Conservation (phyloP, 2,888 invertebrate genomes). For the Spicauda simplicius region DNA sequence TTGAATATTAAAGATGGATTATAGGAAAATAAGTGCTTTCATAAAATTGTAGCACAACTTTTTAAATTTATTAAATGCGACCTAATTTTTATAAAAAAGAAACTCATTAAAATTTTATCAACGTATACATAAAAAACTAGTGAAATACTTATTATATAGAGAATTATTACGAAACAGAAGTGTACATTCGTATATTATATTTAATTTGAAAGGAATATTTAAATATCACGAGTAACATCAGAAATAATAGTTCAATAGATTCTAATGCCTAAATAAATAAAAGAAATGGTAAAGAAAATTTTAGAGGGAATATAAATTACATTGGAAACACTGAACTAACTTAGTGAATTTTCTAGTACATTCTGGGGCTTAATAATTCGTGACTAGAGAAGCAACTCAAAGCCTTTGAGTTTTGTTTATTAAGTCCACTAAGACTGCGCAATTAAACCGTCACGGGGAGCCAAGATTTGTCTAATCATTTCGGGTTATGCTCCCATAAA, state of each 20-base stretch:
- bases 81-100: too few relatives aligned
- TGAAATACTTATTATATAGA: too few relatives aligned
- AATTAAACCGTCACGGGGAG: constrained; percentile 11
- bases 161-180: too few relatives aligned
- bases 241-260: neutral
- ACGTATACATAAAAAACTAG: too few relatives aligned
- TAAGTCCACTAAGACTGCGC: constrained; percentile 1
- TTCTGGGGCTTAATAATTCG: neutral
- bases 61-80: too few relatives aligned
- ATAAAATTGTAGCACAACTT: too few relatives aligned
- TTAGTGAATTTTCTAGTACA: neutral
- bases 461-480: constrained; percentile 18
- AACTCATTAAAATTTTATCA: too few relatives aligned
- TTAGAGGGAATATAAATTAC: neutral
- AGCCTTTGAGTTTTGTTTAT: constrained; percentile 6
- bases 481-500: constrained; percentile 41
- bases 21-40: too few relatives aligned
- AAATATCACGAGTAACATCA: neutral
- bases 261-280: neutral
- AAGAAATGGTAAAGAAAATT: neutral
- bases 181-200: too few relatives aligned
- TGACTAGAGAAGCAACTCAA: neutral
- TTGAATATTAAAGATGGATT: neutral
- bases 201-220: neutral
- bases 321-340: neutral